Evolutionary conservation across 2,888 invertebrate species (phyloP), one percentile per base, ranked within the genome.

Genomic region (Choreutis nemorana): DNA sequence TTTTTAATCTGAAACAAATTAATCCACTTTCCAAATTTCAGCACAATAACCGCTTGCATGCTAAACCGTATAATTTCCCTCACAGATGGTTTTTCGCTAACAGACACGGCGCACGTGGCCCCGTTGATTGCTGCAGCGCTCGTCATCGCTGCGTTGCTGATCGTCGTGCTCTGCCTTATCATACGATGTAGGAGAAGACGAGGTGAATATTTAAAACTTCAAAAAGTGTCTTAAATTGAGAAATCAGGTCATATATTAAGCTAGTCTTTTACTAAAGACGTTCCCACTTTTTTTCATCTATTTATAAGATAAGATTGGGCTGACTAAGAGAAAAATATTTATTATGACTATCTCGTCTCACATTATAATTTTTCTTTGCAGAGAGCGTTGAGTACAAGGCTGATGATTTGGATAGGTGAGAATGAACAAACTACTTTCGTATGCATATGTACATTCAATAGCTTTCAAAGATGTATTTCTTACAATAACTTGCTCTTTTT

Each of bases 341-440:
- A 18, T 5, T 18, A 18, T 18, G 8, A 18, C 18, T 18, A 18
- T 18, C 18, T 18, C 5, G 8, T 8, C 18, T 18, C 8, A 18
- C 18, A 18, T 18, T 18, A 6, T 45, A 35, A 47, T 54, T 41
- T 50, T 58, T 47, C 36, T 43, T 81, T 82, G 37, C 84, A 90
- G 90, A 89, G 61, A 87, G 87, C 79, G 88, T 88, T 45, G 89
- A 89, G 67, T 90, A 89, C 81, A 89, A 89, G 81, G 89, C 90
- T 68, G 85, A 89, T 54, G 90, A 90, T 68, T 82, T 90, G 71
- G 89, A 90, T 79, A 89, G 89, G 90, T 91, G 73, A 87, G 86
- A 68, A 9, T 14, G 14, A 18, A 6, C 8, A 6, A 18, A 6
- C 18, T 18, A 18, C n/a, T n/a, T n/a, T n/a, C n/a, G n/a, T n/a